These are phyloP conservation scores for Pelecanoides urinatrix DNA, from an alignment of 2,113 vertebrate genomes.

Conservation along the genomic window DNA sequence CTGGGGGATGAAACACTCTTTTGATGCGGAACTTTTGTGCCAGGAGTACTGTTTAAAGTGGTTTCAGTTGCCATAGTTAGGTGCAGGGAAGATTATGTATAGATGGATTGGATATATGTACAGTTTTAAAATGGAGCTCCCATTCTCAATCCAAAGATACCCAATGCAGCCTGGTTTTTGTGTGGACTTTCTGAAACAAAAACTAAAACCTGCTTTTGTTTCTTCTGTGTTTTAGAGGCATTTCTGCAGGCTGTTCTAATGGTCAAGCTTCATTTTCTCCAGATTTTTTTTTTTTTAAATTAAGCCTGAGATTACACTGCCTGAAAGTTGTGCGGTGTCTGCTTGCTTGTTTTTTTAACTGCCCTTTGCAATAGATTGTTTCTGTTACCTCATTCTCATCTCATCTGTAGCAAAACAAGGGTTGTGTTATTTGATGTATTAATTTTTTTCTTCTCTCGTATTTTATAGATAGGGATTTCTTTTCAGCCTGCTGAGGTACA, in stretches of 20 bases:
- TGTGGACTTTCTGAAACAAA: neutral
- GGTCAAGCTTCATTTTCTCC: neutral
- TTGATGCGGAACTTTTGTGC: neutral
- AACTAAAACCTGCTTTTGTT: neutral
- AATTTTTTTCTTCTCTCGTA: neutral
- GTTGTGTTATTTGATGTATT: neutral
- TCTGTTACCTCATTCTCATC: neutral
- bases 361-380: neutral
- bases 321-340: neutral
- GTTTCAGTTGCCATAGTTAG: neutral
- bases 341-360: neutral
- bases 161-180: neutral
- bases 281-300: neutral
- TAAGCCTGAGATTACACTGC: neutral
- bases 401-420: neutral
- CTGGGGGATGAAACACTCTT: neutral
- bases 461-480: constrained; percentile 87
- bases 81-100: neutral
- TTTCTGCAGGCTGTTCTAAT: neutral
- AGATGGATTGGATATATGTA: neutral
- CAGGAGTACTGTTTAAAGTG: neutral
- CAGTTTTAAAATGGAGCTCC: neutral
- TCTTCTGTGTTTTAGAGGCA: neutral
- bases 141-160: neutral
- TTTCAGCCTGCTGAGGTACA: constrained; percentile 91